Evolutionary conservation across 2,888 invertebrate species (phyloP), one percentile per base, ranked within the genome.

Genomic region (Andrena dorsata): DNA sequence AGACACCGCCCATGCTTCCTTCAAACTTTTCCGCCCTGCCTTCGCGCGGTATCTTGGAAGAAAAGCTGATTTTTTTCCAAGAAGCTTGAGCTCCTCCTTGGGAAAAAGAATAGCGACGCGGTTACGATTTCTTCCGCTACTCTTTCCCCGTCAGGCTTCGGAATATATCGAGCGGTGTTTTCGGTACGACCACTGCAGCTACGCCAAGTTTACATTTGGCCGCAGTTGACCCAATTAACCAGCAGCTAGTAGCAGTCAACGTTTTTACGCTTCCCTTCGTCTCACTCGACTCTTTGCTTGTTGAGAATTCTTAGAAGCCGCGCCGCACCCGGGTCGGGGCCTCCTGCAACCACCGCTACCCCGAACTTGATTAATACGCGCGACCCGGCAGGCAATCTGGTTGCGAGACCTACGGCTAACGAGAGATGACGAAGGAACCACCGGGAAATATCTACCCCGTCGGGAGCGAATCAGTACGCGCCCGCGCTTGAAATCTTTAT

Each of bases 401-500:
- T 53, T 20, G 23, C 20, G 8, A 28, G 30, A 32, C n/a, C 32
- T 47, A 64, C 60, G 4, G 28, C 13, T 68, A 63, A 63, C 20
- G 49, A 63, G 35, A 16, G 20, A 16, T 8, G 23, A 26, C 7
- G 41, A 56, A 35, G 10, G 32, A 8, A 10, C 5, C 23, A 47
- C 16, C 2, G 61, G 30, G 51, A 41, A 63, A 63, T n/a, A 68
- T 60, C 61, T 16, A n/a, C 20, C 41, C 28, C 35, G 28, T 2
- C 7, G 73, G 30, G 69, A 28, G 41, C 61, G 49, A 69, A 58
- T 51, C 30, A 26, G 41, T 7, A 0, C 28, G 28, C 32, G 41
- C 26, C 53, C 16, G 1, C 13, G 30, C 23, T 70, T 70, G 70
- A 71, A 82, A 70, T 70, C 79, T 74, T 79, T 56, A 70, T 32